phyloP scores from a whole-genome alignment of 2,888 invertebrate genomes.

The Eupsilia transversa region DNA sequence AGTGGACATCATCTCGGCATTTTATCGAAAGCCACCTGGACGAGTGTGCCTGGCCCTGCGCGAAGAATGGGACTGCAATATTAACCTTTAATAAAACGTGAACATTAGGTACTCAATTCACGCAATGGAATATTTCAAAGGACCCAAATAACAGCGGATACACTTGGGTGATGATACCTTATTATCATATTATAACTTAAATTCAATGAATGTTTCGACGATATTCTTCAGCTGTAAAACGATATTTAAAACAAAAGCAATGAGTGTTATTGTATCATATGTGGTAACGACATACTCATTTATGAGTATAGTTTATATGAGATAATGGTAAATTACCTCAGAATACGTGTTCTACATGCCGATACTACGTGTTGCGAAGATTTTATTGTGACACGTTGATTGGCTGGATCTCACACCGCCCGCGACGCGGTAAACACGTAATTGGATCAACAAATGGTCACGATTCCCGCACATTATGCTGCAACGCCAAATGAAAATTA shows the following conservation, averaged over 20 bases:
- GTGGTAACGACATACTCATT: slow-evolving; percentile 44
- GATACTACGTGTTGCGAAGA: slow-evolving; percentile 64
- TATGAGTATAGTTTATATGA: slow-evolving; percentile 54
- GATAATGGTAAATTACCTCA: slow-evolving; percentile 71
- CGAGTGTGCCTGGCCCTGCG: slow-evolving; percentile 24
- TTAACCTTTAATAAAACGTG: slow-evolving; percentile 66
- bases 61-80: slow-evolving; percentile 62
- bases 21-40: slow-evolving; percentile 52
- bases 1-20: slow-evolving; percentile 54
- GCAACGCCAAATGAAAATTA: slow-evolving; percentile 65
- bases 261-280: slow-evolving; percentile 34
- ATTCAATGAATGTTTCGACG: slow-evolving; percentile 17
- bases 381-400: slow-evolving; percentile 72
- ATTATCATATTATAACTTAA: slow-evolving; percentile 21
- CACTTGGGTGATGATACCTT: slow-evolving; percentile 31
- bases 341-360: slow-evolving; percentile 74
- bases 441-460: slow-evolving; percentile 75
- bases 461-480: slow-evolving; percentile 66
- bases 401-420: slow-evolving; percentile 53
- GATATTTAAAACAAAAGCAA: slow-evolving; percentile 32
- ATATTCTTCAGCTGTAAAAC: slow-evolving; percentile 21
- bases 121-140: slow-evolving; percentile 56
- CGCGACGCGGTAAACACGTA: slow-evolving; percentile 72
- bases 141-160: slow-evolving; percentile 54
- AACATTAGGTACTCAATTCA: slow-evolving; percentile 62